phyloP scores from a whole-genome alignment of 2,888 invertebrate species.

The Buathra laborator region DNA sequence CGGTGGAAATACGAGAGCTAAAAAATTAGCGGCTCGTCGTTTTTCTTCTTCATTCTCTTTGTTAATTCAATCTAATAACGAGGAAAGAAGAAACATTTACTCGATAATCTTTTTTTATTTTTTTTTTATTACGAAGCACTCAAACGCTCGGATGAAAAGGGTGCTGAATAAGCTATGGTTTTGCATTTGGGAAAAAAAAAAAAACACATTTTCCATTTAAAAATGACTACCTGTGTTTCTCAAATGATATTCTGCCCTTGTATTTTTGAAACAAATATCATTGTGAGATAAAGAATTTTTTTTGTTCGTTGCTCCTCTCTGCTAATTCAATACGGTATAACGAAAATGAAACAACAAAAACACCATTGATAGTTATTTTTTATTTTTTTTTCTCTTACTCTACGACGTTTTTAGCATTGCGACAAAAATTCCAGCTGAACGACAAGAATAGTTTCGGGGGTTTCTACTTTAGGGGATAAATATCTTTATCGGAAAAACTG shows the following conservation, averaged over 20 bases:
- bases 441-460: conserved; percentile 16
- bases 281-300: no score
- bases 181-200: no score
- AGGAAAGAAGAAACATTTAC: not conserved
- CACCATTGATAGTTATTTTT: not conserved
- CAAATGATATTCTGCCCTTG: no score
- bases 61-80: not conserved
- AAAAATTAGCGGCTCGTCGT: not conserved
- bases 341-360: not conserved
- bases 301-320: no score
- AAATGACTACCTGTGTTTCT: no score
- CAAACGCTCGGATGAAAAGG: no score
- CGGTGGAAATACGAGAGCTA: not conserved
- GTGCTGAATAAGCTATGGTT: no score
- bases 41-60: not conserved
- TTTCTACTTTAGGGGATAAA: conserved; percentile 41
- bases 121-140: no score
- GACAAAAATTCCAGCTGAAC: conserved; percentile 37
- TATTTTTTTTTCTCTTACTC: not conserved
- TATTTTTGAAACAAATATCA: no score
- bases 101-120: no score
- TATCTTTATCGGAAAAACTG: not conserved
- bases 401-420: conserved; percentile 36
- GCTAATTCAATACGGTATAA: no score
- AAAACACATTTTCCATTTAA: no score